A percentile compares a stretch with the other conserved stretches of the same genome.
Evolutionary conservation across 2,797 vertebrate species (phyloP).

Genomic region (Alectoris magna): DNA sequence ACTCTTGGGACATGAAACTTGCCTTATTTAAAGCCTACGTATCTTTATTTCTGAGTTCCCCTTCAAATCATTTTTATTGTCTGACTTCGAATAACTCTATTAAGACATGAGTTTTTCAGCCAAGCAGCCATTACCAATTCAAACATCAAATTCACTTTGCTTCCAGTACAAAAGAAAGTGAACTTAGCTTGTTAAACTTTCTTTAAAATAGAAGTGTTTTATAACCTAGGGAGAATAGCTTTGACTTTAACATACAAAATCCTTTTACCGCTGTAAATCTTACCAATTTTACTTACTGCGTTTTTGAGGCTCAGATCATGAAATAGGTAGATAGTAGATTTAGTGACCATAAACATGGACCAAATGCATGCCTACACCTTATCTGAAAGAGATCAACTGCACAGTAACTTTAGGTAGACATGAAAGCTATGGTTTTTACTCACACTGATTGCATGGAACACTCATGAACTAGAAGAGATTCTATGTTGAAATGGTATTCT

Average conservation of each 20-base stretch:
- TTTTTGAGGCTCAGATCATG: neutral
- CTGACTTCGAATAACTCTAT: slow-evolving; percentile 63
- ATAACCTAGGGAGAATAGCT: neutral
- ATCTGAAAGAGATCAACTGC: neutral
- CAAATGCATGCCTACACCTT: neutral
- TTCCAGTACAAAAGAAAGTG: slow-evolving; percentile 8
- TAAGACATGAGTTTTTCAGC: slow-evolving; percentile 35
- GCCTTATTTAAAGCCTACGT: slow-evolving; percentile 57
- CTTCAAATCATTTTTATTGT: slow-evolving; percentile 62
- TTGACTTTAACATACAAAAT: neutral
- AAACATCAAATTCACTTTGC: slow-evolving; percentile 43
- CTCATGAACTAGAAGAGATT: neutral
- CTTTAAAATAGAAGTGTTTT: slow-evolving; percentile 18
- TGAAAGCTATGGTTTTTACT: neutral
- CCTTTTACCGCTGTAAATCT: neutral
- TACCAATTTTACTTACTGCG: neutral
- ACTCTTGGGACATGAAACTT: slow-evolving; percentile 66
- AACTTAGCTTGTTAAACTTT: slow-evolving; percentile 9
- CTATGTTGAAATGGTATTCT: neutral
- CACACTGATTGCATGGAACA: neutral
- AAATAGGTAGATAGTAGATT: neutral
- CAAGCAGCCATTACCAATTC: slow-evolving; percentile 46
- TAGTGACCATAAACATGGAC: neutral
- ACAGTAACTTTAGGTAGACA: neutral
- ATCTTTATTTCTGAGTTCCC: slow-evolving; percentile 46